These are phyloP conservation scores for Hirundichthys speculiger DNA, from an alignment of 2,113 vertebrate genomes.

Conservation along the genomic window DNA sequence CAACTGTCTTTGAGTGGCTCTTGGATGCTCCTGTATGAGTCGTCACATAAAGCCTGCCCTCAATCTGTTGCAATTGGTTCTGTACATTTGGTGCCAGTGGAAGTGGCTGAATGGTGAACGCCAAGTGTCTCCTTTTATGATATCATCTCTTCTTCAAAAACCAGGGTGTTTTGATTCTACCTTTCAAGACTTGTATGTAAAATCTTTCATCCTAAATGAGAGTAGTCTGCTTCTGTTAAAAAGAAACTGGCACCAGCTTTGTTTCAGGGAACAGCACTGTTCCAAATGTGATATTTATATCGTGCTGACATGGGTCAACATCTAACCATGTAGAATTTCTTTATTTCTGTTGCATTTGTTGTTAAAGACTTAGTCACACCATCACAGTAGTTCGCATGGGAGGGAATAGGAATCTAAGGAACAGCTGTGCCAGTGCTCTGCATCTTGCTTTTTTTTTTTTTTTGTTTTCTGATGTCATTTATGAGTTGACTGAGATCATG, in stretches of 20 bases:
- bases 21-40: too few species aligned
- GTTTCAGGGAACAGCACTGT: slow-evolving; percentile 10
- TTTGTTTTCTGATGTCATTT: slow-evolving; percentile 43
- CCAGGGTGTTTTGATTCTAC: too few species aligned
- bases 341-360: slow-evolving; percentile 20
- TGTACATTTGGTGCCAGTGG: too few species aligned
- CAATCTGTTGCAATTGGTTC: too few species aligned
- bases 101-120: too few species aligned
- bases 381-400: too few species aligned
- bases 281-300: slow-evolving; percentile 9
- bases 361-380: slow-evolving; percentile 45
- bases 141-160: too few species aligned
- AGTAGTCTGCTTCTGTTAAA: slow-evolving; percentile 24
- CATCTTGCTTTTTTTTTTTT: slow-evolving; percentile 28
- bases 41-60: too few species aligned
- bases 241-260: slow-evolving; percentile 19
- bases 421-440: not conserved
- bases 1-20: too few species aligned
- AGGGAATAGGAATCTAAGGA: too few species aligned
- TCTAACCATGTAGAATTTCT: slow-evolving; percentile 24
- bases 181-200: not conserved
- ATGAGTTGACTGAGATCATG: slow-evolving; percentile 29
- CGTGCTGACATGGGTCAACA: slow-evolving; percentile 35
- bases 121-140: too few species aligned
- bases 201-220: slow-evolving; percentile 40